Evolutionary conservation across 2,888 invertebrate genomes (phyloP).

Genomic region (Eupithecia dodoneata): DNA sequence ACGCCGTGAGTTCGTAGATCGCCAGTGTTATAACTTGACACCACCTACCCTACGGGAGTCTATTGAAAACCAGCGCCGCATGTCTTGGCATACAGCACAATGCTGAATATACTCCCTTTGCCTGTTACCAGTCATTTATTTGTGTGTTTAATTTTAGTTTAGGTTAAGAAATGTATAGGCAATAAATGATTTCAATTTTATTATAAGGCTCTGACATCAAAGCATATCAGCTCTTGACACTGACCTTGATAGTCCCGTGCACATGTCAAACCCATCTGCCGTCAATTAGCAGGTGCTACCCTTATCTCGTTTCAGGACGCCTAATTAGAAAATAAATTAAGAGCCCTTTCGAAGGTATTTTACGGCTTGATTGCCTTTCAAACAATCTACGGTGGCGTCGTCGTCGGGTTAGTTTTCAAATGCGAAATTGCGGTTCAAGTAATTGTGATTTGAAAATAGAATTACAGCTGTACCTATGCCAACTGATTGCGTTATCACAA

Average conservation of each 20-base stretch:
- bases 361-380: constrained; percentile 8
- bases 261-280: constrained; percentile 31
- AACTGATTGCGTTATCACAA: not conserved
- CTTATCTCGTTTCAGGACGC: constrained; percentile 18
- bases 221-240: not conserved
- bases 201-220: not conserved
- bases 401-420: not conserved
- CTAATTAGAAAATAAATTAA: constrained; percentile 34
- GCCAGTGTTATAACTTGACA: too few relatives aligned
- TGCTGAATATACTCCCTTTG: too few relatives aligned
- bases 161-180: too few relatives aligned
- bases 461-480: not conserved
- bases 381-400: not conserved
- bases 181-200: too few relatives aligned
- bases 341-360: constrained; percentile 15
- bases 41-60: too few relatives aligned
- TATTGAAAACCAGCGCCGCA: too few relatives aligned
- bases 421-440: not conserved
- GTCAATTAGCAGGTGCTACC: constrained; percentile 34
- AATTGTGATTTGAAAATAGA: not conserved
- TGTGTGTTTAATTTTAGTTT: too few relatives aligned
- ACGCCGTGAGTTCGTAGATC: too few relatives aligned
- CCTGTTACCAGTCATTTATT: too few relatives aligned
- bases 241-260: constrained; percentile 16
- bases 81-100: too few relatives aligned